Percentiles rank a stretch among this genome's conserved stretches.
Conservation (phyloP, 2,113 vertebrate species). For the Cardinalis cardinalis region DNA sequence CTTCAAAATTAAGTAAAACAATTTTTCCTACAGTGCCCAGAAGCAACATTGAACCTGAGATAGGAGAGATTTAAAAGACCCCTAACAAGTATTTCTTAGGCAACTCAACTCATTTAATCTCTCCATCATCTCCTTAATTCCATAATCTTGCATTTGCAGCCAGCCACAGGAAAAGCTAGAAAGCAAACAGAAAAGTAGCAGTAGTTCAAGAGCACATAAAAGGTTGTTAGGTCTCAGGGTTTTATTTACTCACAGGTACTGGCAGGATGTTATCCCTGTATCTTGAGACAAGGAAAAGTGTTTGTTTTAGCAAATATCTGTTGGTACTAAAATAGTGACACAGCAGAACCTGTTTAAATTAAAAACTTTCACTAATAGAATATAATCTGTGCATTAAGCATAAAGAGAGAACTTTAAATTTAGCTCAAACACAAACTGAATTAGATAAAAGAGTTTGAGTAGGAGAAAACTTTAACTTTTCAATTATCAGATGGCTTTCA, state of each 20-base stretch:
- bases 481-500: slow-evolving; percentile 42
- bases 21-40: neutral
- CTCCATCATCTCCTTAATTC: slow-evolving; percentile 14
- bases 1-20: neutral
- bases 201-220: neutral
- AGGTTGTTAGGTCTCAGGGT: neutral
- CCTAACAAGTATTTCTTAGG: neutral
- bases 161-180: neutral
- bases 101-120: neutral
- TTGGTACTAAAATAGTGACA: slow-evolving; percentile 31
- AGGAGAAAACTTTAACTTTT: slow-evolving; percentile 43
- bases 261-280: neutral
- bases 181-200: slow-evolving; percentile 18
- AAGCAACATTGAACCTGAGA: neutral
- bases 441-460: slow-evolving; percentile 3
- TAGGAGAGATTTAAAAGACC: neutral
- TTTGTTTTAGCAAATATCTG: slow-evolving; percentile 32
- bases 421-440: neutral
- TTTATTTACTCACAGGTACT: slow-evolving; percentile 33
- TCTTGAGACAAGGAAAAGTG: neutral
- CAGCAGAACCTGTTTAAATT: slow-evolving; percentile 38
- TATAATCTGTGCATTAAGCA: slow-evolving; percentile 25
- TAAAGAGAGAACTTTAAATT: slow-evolving; percentile 17
- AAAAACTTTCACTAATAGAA: neutral
- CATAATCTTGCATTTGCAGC: neutral